Base-by-base conservation (phyloP, 2,888 invertebrate genomes). In the Plemyria rubiginata region DNA sequence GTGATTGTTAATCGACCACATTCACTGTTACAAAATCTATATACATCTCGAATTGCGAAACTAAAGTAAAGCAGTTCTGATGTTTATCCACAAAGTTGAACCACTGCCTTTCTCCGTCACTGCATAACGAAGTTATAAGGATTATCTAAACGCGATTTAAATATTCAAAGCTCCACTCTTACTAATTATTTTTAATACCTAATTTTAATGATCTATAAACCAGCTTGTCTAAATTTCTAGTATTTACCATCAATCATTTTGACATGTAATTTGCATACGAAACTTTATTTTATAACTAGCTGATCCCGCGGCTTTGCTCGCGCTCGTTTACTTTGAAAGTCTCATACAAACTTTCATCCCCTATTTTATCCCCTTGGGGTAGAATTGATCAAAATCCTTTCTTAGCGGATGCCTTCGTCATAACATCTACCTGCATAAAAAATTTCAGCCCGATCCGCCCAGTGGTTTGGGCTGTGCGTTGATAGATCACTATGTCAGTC, bases 51-150 rank as follows among this genome's bases (percentile, higher is more conserved):
- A 53, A 49, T 56, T 54, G 58, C 57, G 28, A 62, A 57, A 53
- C 41, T 41, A 38, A 12, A 41, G 11, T 2, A 36, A 38, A 16
- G 16, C 9, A 2, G 56, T 45, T 45, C 22, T 55, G 46, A 16
- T 40, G 32, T 28, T 58, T 40, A 60, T 59, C 51, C 16, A 38
- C 46, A 48, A 51, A 59, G 51, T 54, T 54, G 15, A 64, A 29
- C 16, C 7, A 45, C 43, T 32, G 32, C 64, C 64, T 60, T 65
- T 65, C 65, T 56, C 60, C 49, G 53, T 57, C 62, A 62, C 61
- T 63, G 59, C 54, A 49, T 51, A 7, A 29, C 46, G 40, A 36
- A 6, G 8, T 32, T 5, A 32, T 32, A 32, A 32, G 32, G 32
- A 32, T 32, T 6, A 32, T 57, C 16, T 43, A 53, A 43, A 29